Conservation (phyloP, 2,113 vertebrate genomes). For the Pluvialis apricaria region DNA sequence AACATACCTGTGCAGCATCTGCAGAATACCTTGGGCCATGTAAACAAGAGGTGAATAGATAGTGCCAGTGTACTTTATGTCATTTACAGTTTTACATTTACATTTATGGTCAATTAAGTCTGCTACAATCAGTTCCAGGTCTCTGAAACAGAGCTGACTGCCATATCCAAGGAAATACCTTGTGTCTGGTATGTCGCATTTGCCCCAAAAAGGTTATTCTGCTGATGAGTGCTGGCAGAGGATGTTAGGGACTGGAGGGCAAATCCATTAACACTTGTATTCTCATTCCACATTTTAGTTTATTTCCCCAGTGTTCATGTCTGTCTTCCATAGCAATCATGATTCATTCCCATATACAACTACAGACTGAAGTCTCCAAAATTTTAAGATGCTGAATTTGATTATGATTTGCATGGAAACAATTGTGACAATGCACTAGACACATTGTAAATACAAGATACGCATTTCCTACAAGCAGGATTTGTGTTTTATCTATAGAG, state of each 20-base stretch:
- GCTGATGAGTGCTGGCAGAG: neutral
- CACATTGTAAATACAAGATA: neutral
- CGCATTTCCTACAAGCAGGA: neutral
- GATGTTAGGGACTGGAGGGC: neutral
- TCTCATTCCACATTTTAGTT: neutral
- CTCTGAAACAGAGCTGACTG: neutral
- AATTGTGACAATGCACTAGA: neutral
- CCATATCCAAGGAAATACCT: neutral
- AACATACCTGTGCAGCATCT: neutral
- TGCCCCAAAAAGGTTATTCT: neutral
- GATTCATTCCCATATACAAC: neutral
- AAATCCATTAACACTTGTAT: neutral
- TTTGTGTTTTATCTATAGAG: neutral
- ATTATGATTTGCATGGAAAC: neutral
- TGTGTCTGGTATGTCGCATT: neutral
- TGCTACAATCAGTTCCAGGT: neutral
- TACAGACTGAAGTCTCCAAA: neutral
- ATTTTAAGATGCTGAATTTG: neutral
- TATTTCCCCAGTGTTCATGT: neutral
- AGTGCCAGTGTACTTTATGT: neutral
- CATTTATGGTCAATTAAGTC: accelerated
- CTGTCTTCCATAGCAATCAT: neutral
- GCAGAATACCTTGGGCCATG: neutral
- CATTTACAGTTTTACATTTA: neutral
- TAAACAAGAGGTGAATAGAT: neutral